Conservation (phyloP, 1,140 invertebrate genomes). For the Leptinotarsa texana region DNA sequence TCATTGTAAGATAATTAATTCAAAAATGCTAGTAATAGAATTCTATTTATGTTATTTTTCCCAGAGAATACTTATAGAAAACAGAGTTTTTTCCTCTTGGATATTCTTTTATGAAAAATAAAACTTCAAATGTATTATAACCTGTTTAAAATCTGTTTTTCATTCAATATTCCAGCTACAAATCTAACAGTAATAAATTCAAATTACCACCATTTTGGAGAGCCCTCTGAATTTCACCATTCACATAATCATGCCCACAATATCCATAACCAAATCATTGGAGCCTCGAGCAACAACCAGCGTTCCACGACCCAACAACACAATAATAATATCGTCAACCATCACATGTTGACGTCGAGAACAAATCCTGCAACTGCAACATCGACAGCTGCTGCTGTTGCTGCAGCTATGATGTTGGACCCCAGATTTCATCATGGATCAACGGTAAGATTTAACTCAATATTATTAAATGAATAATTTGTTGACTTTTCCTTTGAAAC, state of each 20-base stretch:
- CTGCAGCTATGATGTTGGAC: conserved; percentile 56
- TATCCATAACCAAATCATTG: background rate
- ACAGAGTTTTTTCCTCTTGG: too few species aligned
- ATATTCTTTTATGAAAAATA: too few species aligned
- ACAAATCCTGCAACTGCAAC: conserved; percentile 51
- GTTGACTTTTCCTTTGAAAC: background rate
- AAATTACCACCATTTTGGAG: conserved; percentile 51
- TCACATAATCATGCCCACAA: background rate
- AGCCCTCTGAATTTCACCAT: background rate
- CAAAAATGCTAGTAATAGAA: too few species aligned
- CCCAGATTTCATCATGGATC: conserved; percentile 55
- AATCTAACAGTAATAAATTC: conserved; percentile 47
- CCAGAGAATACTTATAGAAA: too few species aligned
- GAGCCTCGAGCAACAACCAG: conserved; percentile 43
- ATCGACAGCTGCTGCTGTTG: conserved; percentile 54
- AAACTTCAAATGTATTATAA: too few species aligned
- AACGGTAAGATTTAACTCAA: conserved; percentile 39
- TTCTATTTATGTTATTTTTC: too few species aligned
- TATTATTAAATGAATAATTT: background rate
- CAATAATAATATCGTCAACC: conserved; percentile 44
- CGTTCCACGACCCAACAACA: conserved; percentile 44
- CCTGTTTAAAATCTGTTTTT: too few species aligned
- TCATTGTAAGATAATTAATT: too few species aligned
- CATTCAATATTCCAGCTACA: conserved; percentile 33
- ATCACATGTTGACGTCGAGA: conserved; percentile 51